phyloP scores from a whole-genome alignment of 2,113 vertebrate species.

The Rhabdornis inornatus region DNA sequence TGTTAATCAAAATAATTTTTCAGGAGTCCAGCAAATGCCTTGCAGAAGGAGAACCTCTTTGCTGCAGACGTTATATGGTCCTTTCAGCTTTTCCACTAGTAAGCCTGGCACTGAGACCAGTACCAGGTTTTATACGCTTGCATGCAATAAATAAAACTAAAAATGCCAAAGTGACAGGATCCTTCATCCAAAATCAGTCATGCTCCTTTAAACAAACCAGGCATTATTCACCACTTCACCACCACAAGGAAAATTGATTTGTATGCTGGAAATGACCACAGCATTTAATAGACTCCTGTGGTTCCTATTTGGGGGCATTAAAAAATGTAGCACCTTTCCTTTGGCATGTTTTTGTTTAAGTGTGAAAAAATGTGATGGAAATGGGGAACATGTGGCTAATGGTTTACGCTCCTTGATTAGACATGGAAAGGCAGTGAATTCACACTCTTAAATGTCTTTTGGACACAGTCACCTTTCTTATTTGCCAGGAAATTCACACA shows the following conservation, averaged over 20 bases:
- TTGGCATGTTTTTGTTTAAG: constrained; percentile 69
- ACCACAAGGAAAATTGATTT: constrained; percentile 71
- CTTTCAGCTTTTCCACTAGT: constrained; percentile 57
- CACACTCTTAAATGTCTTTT: constrained; percentile 66
- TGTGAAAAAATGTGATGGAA: constrained; percentile 72
- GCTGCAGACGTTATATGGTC: constrained; percentile 44
- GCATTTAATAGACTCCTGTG: constrained; percentile 61
- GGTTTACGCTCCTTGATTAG: constrained; percentile 66
- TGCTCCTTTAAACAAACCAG: constrained; percentile 68
- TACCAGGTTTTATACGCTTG: constrained; percentile 73
- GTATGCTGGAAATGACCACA: constrained; percentile 62
- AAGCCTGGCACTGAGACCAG: constrained; percentile 60
- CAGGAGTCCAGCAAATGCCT: constrained; percentile 51
- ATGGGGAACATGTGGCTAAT: constrained; percentile 73
- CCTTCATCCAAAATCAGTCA: constrained; percentile 70
- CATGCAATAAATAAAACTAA: constrained; percentile 74
- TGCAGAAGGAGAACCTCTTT: constrained; percentile 26
- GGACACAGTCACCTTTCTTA: constrained; percentile 54
- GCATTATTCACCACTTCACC: constrained; percentile 77
- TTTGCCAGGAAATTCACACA: constrained; percentile 75
- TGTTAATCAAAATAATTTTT: constrained; percentile 59
- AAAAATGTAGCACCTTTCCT: constrained; percentile 71
- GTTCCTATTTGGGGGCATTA: constrained; percentile 67
- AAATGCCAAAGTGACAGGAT: constrained; percentile 71
- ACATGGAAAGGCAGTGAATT: constrained; percentile 69